Conservation (phyloP, 2,113 vertebrate genomes). For the Tichodroma muraria region DNA sequence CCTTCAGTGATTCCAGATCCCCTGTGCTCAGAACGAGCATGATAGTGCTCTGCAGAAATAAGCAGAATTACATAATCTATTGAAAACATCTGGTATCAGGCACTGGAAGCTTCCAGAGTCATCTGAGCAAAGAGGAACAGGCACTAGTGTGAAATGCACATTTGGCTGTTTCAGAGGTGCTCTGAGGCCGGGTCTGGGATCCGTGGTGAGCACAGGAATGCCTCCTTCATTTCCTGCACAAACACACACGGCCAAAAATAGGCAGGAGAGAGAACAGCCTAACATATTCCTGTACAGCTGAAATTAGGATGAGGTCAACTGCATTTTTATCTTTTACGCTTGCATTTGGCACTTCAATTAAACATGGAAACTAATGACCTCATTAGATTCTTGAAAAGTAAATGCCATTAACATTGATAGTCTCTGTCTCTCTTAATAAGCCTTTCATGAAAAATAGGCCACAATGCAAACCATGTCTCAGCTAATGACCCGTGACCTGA, state of each 20-base stretch:
- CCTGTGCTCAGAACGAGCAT: background rate
- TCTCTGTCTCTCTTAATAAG: conserved; percentile 52
- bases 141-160: background rate
- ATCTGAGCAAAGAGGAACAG: background rate
- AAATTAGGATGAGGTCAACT: conserved; percentile 32
- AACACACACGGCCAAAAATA: background rate
- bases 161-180: background rate
- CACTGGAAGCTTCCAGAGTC: background rate
- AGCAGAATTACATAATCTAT: background rate
- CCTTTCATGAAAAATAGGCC: conserved; percentile 64
- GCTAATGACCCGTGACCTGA: conserved; percentile 49
- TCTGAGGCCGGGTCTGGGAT: background rate
- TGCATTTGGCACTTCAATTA: conserved; percentile 46
- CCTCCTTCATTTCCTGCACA: background rate
- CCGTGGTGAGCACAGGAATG: background rate
- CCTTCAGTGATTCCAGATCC: background rate
- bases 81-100: conserved; percentile 28
- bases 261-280: background rate
- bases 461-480: conserved; percentile 45
- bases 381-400: conserved; percentile 59
- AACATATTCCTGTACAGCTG: background rate
- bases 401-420: conserved; percentile 53
- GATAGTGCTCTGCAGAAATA: background rate
- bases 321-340: conserved; percentile 24
- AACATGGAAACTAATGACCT: conserved; percentile 58